Conservation (phyloP, 2,888 invertebrate species). For the Acronicta psi region DNA sequence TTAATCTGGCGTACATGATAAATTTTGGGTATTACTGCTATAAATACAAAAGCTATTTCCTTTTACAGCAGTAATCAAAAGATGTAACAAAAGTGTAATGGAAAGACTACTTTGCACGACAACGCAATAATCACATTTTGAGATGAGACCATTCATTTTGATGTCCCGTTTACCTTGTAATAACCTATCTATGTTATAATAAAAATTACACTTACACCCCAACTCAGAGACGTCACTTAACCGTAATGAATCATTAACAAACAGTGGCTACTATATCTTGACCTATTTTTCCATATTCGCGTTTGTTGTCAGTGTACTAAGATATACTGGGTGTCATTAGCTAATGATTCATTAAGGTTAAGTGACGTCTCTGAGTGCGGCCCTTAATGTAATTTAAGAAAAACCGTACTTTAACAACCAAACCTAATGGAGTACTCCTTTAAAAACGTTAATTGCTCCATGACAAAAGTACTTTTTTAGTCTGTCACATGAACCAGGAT, state of each 20-base stretch:
- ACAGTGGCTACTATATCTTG: too few relatives aligned
- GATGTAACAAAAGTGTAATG: conserved; percentile 5
- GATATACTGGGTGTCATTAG: too few relatives aligned
- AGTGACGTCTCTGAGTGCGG: too few relatives aligned
- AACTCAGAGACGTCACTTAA: too few relatives aligned
- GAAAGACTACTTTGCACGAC: too few relatives aligned
- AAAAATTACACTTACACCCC: conserved; percentile 2
- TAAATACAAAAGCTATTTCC: conserved; percentile 16
- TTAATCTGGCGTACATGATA: neutral
- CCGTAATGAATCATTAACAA: too few relatives aligned
- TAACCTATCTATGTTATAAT: neutral
- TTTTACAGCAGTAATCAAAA: conserved; percentile 11
- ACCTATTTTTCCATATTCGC: too few relatives aligned
- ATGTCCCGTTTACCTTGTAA: neutral
- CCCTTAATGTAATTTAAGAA: too few relatives aligned
- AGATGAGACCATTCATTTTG: neutral
- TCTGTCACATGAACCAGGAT: conserved; percentile 5
- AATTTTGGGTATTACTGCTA: conserved; percentile 24
- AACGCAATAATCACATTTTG: too few relatives aligned
- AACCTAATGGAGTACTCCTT: neutral
- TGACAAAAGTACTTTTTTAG: conserved; percentile 2
- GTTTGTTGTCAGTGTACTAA: too few relatives aligned
- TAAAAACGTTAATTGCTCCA: conserved; percentile 15
- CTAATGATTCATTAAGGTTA: too few relatives aligned
- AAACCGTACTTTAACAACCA: conserved; percentile 21